phyloP scores from a whole-genome alignment of 1,140 invertebrate species.

The Globodera ellingtonae region DNA sequence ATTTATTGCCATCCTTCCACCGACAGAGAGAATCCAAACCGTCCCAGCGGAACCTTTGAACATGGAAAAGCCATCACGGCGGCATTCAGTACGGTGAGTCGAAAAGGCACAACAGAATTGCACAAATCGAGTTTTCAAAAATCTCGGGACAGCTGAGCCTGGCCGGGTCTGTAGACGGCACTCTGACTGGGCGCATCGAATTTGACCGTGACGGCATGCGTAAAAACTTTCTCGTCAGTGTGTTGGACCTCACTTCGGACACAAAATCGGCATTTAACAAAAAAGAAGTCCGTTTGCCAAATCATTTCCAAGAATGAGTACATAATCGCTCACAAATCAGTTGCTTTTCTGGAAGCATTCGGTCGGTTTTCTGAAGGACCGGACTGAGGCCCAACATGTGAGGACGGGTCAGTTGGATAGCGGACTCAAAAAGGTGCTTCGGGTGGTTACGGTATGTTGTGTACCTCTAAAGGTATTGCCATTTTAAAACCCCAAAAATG shows the following conservation, averaged over 20 bases:
- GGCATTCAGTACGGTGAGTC: slow-evolving; percentile 49
- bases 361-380: slow-evolving; percentile 58
- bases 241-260: slow-evolving; percentile 63
- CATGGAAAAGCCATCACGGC: slow-evolving; percentile 57
- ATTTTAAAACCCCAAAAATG: background rate
- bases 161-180: slow-evolving; percentile 49
- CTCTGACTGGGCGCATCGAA: slow-evolving; percentile 61
- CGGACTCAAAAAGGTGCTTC: slow-evolving; percentile 51
- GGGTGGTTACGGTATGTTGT: slow-evolving; percentile 21
- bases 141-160: slow-evolving; percentile 47
- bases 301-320: background rate
- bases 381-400: slow-evolving; percentile 37
- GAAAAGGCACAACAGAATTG: background rate
- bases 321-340: slow-evolving; percentile 30
- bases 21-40: slow-evolving; percentile 55
- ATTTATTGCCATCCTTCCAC: slow-evolving; percentile 59
- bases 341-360: slow-evolving; percentile 58
- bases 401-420: slow-evolving; percentile 30
- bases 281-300: slow-evolving; percentile 54
- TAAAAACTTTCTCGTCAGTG: slow-evolving; percentile 61
- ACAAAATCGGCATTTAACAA: slow-evolving; percentile 63
- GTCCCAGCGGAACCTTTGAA: slow-evolving; percentile 62
- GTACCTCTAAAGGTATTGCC: background rate
- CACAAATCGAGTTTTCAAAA: background rate
- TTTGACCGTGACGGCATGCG: slow-evolving; percentile 58